Percentiles rank a stretch among this genome's conserved stretches.
Conservation (phyloP, 2,888 invertebrate species). For the Bugula neritina region DNA sequence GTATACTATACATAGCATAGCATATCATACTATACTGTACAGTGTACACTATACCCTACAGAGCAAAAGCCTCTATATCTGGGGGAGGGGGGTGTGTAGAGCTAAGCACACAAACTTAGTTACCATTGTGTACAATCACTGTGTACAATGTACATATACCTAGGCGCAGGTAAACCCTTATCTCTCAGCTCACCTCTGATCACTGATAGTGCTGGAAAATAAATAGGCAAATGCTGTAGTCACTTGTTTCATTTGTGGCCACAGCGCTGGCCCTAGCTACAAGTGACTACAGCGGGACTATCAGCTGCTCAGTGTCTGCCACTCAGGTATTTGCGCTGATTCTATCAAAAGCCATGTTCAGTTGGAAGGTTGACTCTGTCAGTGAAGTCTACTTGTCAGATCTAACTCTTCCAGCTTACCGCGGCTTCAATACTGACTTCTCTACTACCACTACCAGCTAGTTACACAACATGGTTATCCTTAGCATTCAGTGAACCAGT, state of each 20-base stretch:
- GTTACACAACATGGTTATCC: no score
- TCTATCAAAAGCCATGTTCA: constrained; percentile 39
- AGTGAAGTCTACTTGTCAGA: constrained; percentile 59
- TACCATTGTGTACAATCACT: background rate
- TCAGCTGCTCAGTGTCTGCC: background rate
- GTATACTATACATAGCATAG: no score
- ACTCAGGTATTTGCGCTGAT: background rate
- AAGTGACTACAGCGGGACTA: background rate
- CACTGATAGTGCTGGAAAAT: background rate
- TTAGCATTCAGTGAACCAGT: no score
- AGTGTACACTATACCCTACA: no score
- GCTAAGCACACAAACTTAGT: background rate
- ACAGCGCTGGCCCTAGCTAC: background rate
- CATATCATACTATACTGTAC: no score
- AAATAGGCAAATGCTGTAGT: background rate
- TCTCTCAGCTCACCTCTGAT: background rate
- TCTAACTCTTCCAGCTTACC: constrained; percentile 71
- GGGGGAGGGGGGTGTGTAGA: background rate
- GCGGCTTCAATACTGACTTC: constrained; percentile 30
- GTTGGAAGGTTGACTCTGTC: constrained; percentile 65
- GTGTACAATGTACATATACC: no score
- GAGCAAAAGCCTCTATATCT: no score
- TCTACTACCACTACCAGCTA: background rate
- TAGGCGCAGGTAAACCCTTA: no score
- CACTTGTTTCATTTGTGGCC: background rate